phyloP scores from a whole-genome alignment of 2,113 vertebrate species.

The Laterallus jamaicensis region DNA sequence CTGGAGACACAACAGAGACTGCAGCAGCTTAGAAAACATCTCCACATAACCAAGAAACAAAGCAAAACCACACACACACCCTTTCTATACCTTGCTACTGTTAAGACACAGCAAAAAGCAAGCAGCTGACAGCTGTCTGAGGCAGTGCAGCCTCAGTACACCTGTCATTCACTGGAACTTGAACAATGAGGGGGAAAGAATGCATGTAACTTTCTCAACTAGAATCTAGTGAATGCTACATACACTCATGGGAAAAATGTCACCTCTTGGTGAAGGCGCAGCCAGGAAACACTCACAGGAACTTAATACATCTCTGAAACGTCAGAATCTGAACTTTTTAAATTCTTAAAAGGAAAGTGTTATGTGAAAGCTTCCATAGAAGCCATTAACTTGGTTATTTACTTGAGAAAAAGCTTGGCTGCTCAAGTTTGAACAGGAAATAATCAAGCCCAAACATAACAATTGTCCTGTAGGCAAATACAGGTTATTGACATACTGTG shows the following conservation, averaged over 20 bases:
- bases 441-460: not conserved
- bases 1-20: not conserved
- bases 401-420: not conserved
- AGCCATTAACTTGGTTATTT: not conserved
- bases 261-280: not conserved
- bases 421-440: slow-evolving; percentile 8
- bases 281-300: not conserved
- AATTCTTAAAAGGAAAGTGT: not conserved
- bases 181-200: not conserved
- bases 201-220: not conserved
- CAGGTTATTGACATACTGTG: not conserved
- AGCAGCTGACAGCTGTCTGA: not conserved
- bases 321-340: not conserved
- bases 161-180: not conserved
- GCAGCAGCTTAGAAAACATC: not conserved
- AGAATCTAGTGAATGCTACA: not conserved
- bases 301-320: not conserved
- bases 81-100: not conserved
- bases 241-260: not conserved
- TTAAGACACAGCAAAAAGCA: not conserved
- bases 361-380: not conserved
- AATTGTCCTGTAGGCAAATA: not conserved
- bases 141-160: not conserved
- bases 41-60: not conserved
- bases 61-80: not conserved